A percentile compares a stretch with the other conserved stretches of the same genome.
Evolutionary conservation across 92 coral and sea anemone species (phyloP).

Genomic region (Palythoa heliodiscus): DNA sequence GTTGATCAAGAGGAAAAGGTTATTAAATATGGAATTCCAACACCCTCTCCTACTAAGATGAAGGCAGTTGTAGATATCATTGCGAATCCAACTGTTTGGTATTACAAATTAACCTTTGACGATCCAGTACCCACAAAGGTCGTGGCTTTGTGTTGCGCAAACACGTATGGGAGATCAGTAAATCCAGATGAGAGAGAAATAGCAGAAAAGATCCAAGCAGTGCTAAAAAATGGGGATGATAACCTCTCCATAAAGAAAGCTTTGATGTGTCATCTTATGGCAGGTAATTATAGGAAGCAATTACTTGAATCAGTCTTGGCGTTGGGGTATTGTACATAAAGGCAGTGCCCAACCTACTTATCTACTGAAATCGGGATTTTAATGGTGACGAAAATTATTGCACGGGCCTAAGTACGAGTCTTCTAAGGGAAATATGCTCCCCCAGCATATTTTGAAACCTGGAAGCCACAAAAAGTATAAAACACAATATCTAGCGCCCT

Average conservation of each 20-base stretch:
- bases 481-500: no score
- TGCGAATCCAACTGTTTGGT: conserved; percentile 53
- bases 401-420: no score
- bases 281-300: conserved; percentile 43
- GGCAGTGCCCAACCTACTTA: no score
- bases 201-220: conserved; percentile 45
- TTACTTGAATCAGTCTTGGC: no score
- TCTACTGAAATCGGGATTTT: no score
- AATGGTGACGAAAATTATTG: no score
- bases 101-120: conserved; percentile 23
- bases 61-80: conserved; percentile 24
- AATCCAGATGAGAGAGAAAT: conserved; percentile 39
- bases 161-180: conserved; percentile 12
- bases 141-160: conserved; percentile 48
- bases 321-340: no score
- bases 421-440: no score
- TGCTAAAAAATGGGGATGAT: conserved; percentile 48
- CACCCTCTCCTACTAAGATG: conserved; percentile 50
- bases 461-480: no score
- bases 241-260: conserved; percentile 47
- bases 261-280: conserved; percentile 56
- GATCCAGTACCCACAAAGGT: conserved; percentile 53
- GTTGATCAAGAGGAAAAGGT: conserved; percentile 17
- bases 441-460: no score
- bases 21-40: conserved; percentile 50